Evolutionary conservation across 2,113 vertebrate species (phyloP), one percentile per base, ranked within the genome.

Genomic region (Manacus vitellinus): DNA sequence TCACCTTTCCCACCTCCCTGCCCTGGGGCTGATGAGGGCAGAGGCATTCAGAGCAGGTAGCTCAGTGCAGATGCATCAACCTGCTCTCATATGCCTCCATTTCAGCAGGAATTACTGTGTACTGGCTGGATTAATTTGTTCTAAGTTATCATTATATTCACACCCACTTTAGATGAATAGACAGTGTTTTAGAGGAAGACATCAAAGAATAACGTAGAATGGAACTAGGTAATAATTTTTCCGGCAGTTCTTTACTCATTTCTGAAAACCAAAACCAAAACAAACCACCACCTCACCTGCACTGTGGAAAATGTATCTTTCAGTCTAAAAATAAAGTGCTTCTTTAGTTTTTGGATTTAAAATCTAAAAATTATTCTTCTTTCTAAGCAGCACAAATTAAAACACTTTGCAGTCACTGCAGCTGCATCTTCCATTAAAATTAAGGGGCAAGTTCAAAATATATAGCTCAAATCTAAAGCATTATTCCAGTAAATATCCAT

Each of bases 81-180:
- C 46, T 33, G 52, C 80, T 46, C 67, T 19, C 2, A 0, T 3
- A 23, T 30, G 19, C 56, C 54, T 35, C 41, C 1, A 0, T 20
- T 20, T 23, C 66, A 52, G 52, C 63, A 43, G 33, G 20, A 20
- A 14, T 27, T 61, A 17, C 58, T 41, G 21, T 7, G 33, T 43
- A 41, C 47, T 15, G 35, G 23, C 18, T 19, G 37, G 39, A 37
- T 49, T 33, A 0, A 1, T 24, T 52, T 74, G 39, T 18, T 79
- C 77, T 35, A 68, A 65, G 27, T 44, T 84, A 28, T 25, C 35
- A 6, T 35, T 20, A 46, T 27, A 28, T 7, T 51, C 25, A 5
- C 0, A 5, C n/a, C 35, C 59, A 19, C 28, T 62, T 43, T 7
- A 14, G 18, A 73, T n/a, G 5, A 66, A 61, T 52, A 72, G 6